Evolutionary conservation across 2,113 vertebrate genomes (phyloP).

Genomic region (Sus scrofa): T2T-Sscrofa CM000814.6:73165501-73166000

Average conservation of each 20-base stretch:
- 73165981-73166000: neutral
- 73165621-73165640: no score
- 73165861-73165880: neutral
- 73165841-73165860: neutral
- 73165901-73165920: neutral
- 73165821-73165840: neutral
- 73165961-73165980: neutral
- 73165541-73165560: no score
- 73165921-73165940: neutral
- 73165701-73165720: neutral
- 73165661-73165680: no score
- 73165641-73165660: no score
- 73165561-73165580: no score
- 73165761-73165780: neutral
- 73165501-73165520: no score
- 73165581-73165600: no score
- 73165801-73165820: neutral
- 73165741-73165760: neutral
- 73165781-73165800: neutral
- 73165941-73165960: neutral
- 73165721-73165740: neutral
- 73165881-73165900: neutral
- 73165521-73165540: no score
- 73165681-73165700: neutral
- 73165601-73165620: no score